A percentile compares a stretch with the other conserved stretches of the same genome.
phyloP scores from a whole-genome alignment of 1,140 invertebrate genomes.

The Metopolophium dirhodum region DNA sequence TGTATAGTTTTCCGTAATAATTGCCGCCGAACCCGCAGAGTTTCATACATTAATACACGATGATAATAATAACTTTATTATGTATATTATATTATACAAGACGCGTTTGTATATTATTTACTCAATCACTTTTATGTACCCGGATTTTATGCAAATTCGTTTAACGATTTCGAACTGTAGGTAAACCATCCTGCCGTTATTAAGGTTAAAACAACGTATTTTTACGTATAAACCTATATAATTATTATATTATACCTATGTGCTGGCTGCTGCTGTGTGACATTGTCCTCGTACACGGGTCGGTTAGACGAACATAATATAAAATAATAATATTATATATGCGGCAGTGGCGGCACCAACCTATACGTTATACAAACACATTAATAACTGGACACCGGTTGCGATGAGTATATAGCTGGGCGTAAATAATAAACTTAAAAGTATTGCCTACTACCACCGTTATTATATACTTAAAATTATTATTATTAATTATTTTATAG shows the following conservation, averaged over 20 bases:
- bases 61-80: neutral
- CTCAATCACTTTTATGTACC: neutral
- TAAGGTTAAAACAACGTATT: neutral
- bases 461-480: neutral
- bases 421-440: neutral
- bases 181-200: neutral
- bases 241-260: neutral
- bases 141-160: neutral
- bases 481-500: neutral
- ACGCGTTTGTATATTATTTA: neutral
- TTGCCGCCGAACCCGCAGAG: neutral
- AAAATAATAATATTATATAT: neutral
- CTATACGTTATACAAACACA: neutral
- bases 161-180: neutral
- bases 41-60: neutral
- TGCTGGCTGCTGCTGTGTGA: neutral
- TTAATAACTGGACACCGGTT: constrained; percentile 2
- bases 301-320: neutral
- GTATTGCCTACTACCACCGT: neutral
- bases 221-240: neutral
- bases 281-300: neutral
- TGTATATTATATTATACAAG: neutral
- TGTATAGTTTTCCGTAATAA: neutral
- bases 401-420: neutral
- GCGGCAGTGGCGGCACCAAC: neutral